phyloP scores from a whole-genome alignment of 2,888 invertebrate species.

The Branchellion lobata region DNA sequence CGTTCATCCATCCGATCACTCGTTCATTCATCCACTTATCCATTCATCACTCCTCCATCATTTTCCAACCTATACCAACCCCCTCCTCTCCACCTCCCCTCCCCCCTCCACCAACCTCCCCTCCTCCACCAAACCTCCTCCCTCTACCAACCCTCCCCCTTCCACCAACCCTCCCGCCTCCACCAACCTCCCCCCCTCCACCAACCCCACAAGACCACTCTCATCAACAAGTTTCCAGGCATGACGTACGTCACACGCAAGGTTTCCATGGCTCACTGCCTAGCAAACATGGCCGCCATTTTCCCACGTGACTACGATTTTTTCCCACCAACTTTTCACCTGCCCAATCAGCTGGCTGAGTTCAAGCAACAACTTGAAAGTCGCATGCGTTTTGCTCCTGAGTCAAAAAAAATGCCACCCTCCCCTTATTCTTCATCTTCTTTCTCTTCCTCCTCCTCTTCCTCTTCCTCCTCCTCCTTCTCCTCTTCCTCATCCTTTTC shows the following conservation, averaged over 20 bases:
- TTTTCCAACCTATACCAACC: background rate
- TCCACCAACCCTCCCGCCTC: background rate
- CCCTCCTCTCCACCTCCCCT: background rate
- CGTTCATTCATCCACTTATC: too few relatives aligned
- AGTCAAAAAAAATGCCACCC: too few relatives aligned
- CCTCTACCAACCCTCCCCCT: background rate
- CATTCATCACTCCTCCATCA: too few relatives aligned
- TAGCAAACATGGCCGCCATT: constrained; percentile 62
- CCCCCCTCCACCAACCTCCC: background rate
- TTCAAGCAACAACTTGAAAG: constrained; percentile 50
- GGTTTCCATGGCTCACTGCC: constrained; percentile 62
- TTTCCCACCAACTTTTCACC: constrained; percentile 64
- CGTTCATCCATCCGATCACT: too few relatives aligned
- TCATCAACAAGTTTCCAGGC: constrained; percentile 56
- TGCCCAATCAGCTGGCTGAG: constrained; percentile 63
- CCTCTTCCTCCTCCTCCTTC: background rate
- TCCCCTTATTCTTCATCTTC: background rate
- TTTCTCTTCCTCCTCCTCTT: too few relatives aligned
- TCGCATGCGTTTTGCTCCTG: too few relatives aligned
- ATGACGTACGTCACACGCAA: constrained; percentile 64
- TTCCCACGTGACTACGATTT: constrained; percentile 64
- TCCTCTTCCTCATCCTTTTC: background rate
- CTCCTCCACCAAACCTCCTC: background rate
- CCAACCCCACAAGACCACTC: background rate
- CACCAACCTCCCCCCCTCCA: background rate